Base-by-base conservation (phyloP, 2,888 invertebrate species). In the Piscicola geometra region DNA sequence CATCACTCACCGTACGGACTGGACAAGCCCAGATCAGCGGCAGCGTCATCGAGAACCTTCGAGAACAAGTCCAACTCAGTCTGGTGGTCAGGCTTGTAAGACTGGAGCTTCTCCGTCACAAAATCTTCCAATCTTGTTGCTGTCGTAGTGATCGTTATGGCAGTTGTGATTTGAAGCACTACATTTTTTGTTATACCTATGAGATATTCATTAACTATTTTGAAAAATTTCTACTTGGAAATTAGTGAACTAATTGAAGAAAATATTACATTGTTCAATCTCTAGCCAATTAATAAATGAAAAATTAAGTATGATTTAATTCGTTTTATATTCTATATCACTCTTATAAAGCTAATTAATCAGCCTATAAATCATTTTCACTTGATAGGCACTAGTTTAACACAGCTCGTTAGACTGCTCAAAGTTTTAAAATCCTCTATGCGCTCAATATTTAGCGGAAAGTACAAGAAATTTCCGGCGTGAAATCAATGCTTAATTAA, bases 11-110 rank as follows among this genome's bases (percentile, higher is more conserved):
- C 94, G 85, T 94, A 94, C n/a, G 92, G 89, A 73, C 91, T 90
- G 28, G 90, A 90, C 36, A 91, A 89, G 32, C 93, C 93, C 85
- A 92, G 92, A 81, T 91, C 91, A 84, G 90, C 92, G 35, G 92
- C 92, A 78, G 92, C 91, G 83, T 90, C 89, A 69, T 93, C 90
- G 93, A 94, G 93, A 80, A 92, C 91, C 79, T 91, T 87, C 0
- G 93, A 93, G 75, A 95, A 87, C 80, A 91, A 90, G 84, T 94
- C 94, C 80, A 92, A 86, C 84, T 93, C 93, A 81, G 91, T 93
- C 77, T 91, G 85, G 67, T 93, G 89, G 67, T 91, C 90, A 21
- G 92, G 91, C 82, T 92, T 91, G 82, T 92, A 91, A 85, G 92
- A 91, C 81, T 94, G 94, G 78, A 88, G 79, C 80, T 87, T 87